Base-by-base conservation (phyloP, 2,888 invertebrate genomes). In the Ommatoiulus sabulosus region DNA sequence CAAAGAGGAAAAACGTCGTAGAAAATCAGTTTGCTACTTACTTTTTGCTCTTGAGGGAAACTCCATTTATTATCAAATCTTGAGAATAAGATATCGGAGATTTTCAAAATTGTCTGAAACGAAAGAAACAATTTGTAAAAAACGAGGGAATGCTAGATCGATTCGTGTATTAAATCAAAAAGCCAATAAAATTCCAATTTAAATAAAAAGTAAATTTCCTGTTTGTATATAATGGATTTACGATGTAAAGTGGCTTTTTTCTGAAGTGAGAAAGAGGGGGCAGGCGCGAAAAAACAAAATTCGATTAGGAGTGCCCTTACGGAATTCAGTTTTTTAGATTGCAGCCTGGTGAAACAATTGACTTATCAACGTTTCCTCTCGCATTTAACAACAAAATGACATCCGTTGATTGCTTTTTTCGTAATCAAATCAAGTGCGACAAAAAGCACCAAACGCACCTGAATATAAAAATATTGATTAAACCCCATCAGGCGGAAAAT, bases 11-110 rank as follows among this genome's bases (percentile, higher is more conserved):
- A 8, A 72, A 72, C 72, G 72, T 24, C 24, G 24, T 24, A 10
- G 10, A 24, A 72, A 72, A 72, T 72, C 72, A 72, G 72, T n/a
- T 7, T 72, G 7, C 46, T 44, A 52, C 57, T 63, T 89, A 89
- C 89, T 88, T 89, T 88, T 84, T 89, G 89, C 17, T 89, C 80
- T 44, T 87, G 87, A n/a, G 89, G 89, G 17, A 88, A 88, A 17
- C 85, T 72, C 89, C 89, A 89, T 43, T 88, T 88, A 17, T 89
- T 57, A 24, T 87, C 87, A 88, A 90, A 89, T 87, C 89, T 90
- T 24, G 90, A 90, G 35, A 91, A 90, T 43, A 91, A 89, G 72
- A 90, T 89, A 84, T 91, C 90, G 57, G 89, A 88, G 17, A 90
- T 89, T 84, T 90, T 89, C 87, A 90, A 80, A 20, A 91, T 84